A percentile compares a stretch with the other conserved stretches of the same genome.
Evolutionary conservation across 2,113 vertebrate species (phyloP).

Genomic region (Fregetta grallaria): DNA sequence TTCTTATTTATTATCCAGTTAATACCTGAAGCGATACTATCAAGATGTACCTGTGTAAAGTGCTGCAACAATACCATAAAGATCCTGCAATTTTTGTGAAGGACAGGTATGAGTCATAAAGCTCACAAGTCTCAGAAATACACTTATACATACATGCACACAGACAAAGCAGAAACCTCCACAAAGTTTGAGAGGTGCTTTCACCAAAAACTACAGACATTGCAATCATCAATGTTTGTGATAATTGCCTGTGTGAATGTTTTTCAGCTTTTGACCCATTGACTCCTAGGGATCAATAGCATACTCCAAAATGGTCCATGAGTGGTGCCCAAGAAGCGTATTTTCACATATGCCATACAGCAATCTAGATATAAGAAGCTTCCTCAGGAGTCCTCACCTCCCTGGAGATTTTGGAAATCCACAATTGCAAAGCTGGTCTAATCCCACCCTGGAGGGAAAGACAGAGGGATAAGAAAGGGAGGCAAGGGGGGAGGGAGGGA

Average conservation of each 20-base stretch:
- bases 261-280: neutral
- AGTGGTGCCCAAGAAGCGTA: neutral
- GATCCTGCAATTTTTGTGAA: neutral
- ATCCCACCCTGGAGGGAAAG: conserved; percentile 2
- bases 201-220: conserved; percentile 15
- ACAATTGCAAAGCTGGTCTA: neutral
- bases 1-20: neutral
- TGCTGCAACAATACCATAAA: neutral
- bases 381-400: neutral
- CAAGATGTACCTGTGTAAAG: neutral
- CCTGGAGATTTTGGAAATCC: neutral
- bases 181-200: neutral
- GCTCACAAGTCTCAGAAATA: neutral
- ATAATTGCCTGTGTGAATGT: neutral
- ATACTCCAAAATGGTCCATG: neutral
- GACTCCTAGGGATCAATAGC: neutral
- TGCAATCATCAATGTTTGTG: neutral
- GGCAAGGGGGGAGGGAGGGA: neutral
- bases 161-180: neutral
- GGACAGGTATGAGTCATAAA: neutral
- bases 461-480: conserved; percentile 29
- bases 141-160: neutral
- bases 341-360: neutral
- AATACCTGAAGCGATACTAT: neutral
- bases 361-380: neutral